A percentile compares a stretch with the other conserved stretches of the same genome.
phyloP scores from a whole-genome alignment of 2,888 invertebrate genomes.

The Liodrosophila aerea region DNA sequence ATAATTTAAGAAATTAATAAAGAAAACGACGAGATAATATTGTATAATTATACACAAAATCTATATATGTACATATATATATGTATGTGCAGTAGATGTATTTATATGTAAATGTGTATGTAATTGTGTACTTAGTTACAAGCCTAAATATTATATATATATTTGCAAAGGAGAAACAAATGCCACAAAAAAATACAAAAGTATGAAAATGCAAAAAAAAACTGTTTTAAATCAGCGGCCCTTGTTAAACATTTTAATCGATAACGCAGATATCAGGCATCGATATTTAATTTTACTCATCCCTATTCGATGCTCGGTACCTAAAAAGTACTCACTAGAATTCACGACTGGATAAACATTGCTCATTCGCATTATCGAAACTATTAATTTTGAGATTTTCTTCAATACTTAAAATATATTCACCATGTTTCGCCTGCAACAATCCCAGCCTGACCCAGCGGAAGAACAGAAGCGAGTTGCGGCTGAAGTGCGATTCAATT shows the following conservation, averaged over 20 bases:
- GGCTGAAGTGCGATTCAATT: constrained; percentile 79
- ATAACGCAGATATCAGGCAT: too few relatives aligned
- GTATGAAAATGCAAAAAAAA: constrained; percentile 30
- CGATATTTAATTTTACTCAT: too few relatives aligned
- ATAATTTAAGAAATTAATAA: constrained; percentile 35
- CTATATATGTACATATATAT: constrained; percentile 55
- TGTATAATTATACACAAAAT: constrained; percentile 67
- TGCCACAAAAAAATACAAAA: constrained; percentile 47
- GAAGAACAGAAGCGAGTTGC: constrained; percentile 80
- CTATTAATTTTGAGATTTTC: constrained; percentile 1
- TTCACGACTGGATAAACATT: too few relatives aligned
- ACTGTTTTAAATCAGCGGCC: too few relatives aligned
- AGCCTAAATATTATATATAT: constrained; percentile 57
- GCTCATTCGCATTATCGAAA: too few relatives aligned
- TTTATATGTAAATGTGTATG: constrained; percentile 77
- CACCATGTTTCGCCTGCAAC: constrained; percentile 81
- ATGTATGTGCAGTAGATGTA: constrained; percentile 71
- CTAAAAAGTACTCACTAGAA: neutral
- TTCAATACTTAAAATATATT: constrained; percentile 6
- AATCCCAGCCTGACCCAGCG: constrained; percentile 81
- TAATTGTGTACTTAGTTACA: constrained; percentile 74
- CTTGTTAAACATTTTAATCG: too few relatives aligned
- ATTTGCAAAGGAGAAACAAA: constrained; percentile 63
- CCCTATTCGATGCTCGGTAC: too few relatives aligned
- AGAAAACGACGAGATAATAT: constrained; percentile 66